A percentile compares a stretch with the other conserved stretches of the same genome.
These are phyloP conservation scores for Archegozetes longisetosus DNA, from an alignment of 1,140 invertebrate species.

Conservation along the genomic window DNA sequence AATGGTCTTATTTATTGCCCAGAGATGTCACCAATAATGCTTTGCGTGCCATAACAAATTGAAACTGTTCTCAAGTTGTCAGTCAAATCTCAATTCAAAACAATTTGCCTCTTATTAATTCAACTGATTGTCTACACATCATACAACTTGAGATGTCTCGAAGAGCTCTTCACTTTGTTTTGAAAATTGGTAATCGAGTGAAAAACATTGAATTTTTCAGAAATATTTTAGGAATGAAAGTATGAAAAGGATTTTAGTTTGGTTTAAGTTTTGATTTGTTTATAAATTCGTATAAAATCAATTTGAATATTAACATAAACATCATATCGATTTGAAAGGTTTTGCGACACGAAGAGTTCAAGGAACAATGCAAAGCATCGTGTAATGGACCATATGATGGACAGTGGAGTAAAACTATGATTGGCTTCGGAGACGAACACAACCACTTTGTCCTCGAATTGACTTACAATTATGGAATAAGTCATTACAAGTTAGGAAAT, in stretches of 20 bases:
- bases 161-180: slow-evolving; percentile 81
- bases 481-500: slow-evolving; percentile 65
- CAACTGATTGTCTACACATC: too few species aligned
- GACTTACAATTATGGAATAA: slow-evolving; percentile 92
- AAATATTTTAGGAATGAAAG: slow-evolving; percentile 85
- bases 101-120: too few species aligned
- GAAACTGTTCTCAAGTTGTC: too few species aligned
- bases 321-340: slow-evolving; percentile 40
- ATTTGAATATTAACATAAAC: not conserved
- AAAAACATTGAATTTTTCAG: slow-evolving; percentile 70
- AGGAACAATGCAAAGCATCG: slow-evolving; percentile 85
- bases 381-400: slow-evolving; percentile 88
- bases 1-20: too few species aligned
- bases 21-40: too few species aligned
- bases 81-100: too few species aligned
- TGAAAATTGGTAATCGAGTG: slow-evolving; percentile 76
- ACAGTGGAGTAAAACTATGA: slow-evolving; percentile 98
- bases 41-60: too few species aligned
- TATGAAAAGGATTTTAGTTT: slow-evolving; percentile 28
- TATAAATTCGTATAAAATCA: too few species aligned
- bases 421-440: slow-evolving; percentile 91
- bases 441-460: slow-evolving; percentile 89
- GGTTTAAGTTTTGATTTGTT: not conserved
- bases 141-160: too few species aligned
- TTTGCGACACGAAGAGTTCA: slow-evolving; percentile 89